Evolutionary conservation across 2,797 vertebrate species (phyloP).

Genomic region (Craterocephalus amniculus): DNA sequence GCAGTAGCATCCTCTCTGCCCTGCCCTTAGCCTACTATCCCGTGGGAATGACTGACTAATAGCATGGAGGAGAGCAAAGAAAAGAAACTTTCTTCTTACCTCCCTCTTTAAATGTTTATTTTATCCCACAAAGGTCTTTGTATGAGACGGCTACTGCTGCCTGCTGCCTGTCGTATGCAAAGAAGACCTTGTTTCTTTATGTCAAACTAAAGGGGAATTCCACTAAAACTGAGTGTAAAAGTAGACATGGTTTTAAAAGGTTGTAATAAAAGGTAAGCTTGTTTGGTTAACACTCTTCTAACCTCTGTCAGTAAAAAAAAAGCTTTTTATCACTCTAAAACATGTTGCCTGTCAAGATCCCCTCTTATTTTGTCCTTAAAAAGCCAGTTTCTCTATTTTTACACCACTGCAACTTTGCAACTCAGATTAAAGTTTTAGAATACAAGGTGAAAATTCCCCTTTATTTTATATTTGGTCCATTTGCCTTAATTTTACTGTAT

Average conservation of each 20-base stretch:
- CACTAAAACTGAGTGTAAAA: constrained; percentile 12
- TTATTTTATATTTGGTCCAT: constrained; percentile 32
- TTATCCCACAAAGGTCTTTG: constrained; percentile 4
- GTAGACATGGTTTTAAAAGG: not conserved
- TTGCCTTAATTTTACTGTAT: not conserved
- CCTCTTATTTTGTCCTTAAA: not conserved
- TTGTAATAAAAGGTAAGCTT: not conserved
- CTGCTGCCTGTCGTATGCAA: constrained; percentile 66
- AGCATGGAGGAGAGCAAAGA: constrained; percentile 76
- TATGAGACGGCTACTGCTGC: constrained; percentile 43
- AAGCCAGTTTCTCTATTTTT: not conserved
- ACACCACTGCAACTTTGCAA: not conserved
- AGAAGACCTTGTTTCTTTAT: not conserved
- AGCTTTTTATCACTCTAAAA: not conserved
- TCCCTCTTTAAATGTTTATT: constrained; percentile 9
- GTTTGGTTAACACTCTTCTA: too few species aligned
- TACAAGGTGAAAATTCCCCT: constrained; percentile 41
- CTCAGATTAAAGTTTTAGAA: not conserved
- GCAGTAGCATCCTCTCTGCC: constrained; percentile 54
- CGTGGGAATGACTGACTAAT: constrained; percentile 90
- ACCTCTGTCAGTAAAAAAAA: not conserved
- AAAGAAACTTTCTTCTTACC: constrained; percentile 10
- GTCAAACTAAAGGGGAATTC: constrained; percentile 60
- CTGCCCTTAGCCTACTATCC: constrained; percentile 56
- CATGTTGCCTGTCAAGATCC: not conserved